Conservation (phyloP, 1,140 invertebrate genomes). For the Aricia agestis region DNA sequence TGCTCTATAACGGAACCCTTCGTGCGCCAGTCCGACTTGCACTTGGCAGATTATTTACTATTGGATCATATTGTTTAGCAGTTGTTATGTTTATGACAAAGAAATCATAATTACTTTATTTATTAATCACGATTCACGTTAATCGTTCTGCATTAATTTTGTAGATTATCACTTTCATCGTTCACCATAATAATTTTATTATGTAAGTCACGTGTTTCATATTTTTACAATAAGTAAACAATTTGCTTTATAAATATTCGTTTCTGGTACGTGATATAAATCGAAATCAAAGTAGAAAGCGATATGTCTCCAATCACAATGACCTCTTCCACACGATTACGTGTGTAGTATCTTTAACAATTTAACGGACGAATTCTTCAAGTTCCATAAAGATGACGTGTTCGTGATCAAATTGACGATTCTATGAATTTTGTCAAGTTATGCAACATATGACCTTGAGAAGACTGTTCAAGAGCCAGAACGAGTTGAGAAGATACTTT, state of each 20-base stretch:
- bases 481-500: neutral
- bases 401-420: neutral
- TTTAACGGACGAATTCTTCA: neutral
- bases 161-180: no score
- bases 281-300: neutral
- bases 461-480: neutral
- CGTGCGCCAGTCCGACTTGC: no score
- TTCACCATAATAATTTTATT: no score
- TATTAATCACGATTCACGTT: no score
- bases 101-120: no score
- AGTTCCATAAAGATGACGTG: neutral
- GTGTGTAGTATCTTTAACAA: neutral
- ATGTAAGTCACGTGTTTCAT: no score
- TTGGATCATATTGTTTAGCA: no score
- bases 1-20: no score
- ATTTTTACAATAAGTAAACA: no score
- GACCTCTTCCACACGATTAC: neutral
- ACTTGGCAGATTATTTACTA: no score
- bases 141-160: no score
- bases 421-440: neutral
- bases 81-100: no score
- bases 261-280: neutral
- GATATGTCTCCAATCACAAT: neutral
- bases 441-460: neutral
- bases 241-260: neutral